Evolutionary conservation across 2,113 vertebrate genomes (phyloP), one percentile per base, ranked within the genome.

Genomic region (Acanthochromis polyacanthus): DNA sequence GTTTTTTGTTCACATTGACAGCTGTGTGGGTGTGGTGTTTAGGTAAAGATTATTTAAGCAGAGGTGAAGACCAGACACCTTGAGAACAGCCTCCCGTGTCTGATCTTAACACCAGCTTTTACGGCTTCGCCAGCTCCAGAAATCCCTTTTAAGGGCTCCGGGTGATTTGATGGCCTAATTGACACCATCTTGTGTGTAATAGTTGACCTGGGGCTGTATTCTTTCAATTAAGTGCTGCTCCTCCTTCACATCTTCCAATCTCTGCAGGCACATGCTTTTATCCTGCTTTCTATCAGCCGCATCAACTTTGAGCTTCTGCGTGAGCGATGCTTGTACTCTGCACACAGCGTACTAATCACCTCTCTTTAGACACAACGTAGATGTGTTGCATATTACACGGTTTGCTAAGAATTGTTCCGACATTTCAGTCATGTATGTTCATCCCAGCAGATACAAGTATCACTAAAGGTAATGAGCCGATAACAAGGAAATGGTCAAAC

Each of bases 131-230:
- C 84, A 82, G 59, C 61, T 57, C 12, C 78, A 79, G 59, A 64
- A 75, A 69, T 77, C 43, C 59, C 53, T 60, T 84, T 80, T 77
- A 73, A 85, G 51, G 61, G 78, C 80, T 91, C 70, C n/a, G 59
- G 52, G 86, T 85, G 84, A 85, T 93, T 93, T 85, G 86, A 91
- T 87, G 88, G 86, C 80, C 90, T 93, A 93, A 92, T 93, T 93
- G 93, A 92, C 90, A 93, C 89, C 79, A 89, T 88, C 88, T 83
- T 93, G 85, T 89, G 81, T 69, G 65, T 92, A 93, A 94, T 94
- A 78, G 87, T 67, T 90, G 84, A 93, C 91, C 91, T 71, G 81
- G 81, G 91, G 92, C 90, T 66, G 82, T 90, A 71, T 90, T 91
- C 70, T 88, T 93, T 92, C 90, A 93, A 93, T 93, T 92, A 93